phyloP scores from a whole-genome alignment of 2,888 invertebrate genomes.

The Lycocerus yunnanus region DNA sequence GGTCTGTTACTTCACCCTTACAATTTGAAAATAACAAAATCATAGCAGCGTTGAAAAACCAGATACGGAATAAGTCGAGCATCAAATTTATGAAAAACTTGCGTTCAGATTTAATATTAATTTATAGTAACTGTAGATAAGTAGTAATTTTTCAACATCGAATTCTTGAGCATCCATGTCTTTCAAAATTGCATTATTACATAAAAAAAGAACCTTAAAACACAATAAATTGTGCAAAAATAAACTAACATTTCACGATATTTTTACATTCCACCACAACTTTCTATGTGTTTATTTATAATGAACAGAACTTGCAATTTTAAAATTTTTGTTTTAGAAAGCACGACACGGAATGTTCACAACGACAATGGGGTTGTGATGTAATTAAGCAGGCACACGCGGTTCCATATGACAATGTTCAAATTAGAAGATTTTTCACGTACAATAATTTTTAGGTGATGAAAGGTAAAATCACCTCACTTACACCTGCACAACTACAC shows the following conservation, averaged over 20 bases:
- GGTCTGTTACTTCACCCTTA: slow-evolving; percentile 1
- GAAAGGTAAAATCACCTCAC: not conserved
- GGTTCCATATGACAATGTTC: not conserved
- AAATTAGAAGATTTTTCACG: not conserved
- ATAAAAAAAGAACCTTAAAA: slow-evolving; percentile 8
- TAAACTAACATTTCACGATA: slow-evolving; percentile 28
- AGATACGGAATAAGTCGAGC: slow-evolving; percentile 12
- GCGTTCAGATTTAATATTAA: not conserved
- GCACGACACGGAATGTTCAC: slow-evolving; percentile 32
- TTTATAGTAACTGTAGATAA: not conserved
- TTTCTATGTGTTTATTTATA: slow-evolving; percentile 20
- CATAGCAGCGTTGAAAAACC: slow-evolving; percentile 17
- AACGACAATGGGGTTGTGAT: slow-evolving; percentile 33
- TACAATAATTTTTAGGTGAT: not conserved
- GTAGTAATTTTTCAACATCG: not conserved
- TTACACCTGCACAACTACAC: not conserved
- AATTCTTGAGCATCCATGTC: not conserved
- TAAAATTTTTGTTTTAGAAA: slow-evolving; percentile 26
- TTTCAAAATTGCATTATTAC: not conserved
- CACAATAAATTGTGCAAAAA: slow-evolving; percentile 14
- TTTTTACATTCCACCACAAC: slow-evolving; percentile 23
- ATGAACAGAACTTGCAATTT: slow-evolving; percentile 4
- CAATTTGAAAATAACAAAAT: slow-evolving; percentile 8
- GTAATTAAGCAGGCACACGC: slow-evolving; percentile 15
- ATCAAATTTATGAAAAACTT: slow-evolving; percentile 5